Base-by-base conservation (phyloP, 2,113 vertebrate genomes). In the Scomber colias region DNA sequence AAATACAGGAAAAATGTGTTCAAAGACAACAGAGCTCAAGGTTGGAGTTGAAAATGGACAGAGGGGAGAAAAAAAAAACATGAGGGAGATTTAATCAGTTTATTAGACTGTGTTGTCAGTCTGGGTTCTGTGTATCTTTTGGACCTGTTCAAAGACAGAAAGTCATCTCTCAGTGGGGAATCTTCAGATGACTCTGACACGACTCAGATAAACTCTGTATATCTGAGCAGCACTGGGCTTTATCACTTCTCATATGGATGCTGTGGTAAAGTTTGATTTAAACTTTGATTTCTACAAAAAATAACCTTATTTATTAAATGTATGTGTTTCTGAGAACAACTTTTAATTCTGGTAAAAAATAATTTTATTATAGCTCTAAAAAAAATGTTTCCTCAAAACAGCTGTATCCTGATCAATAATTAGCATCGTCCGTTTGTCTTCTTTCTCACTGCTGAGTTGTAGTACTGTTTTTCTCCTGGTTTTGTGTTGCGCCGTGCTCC, bases 351-450 rank as follows among this genome's bases (percentile, higher is more conserved):
- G 7, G n/a, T 46, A 19, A 21, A 27, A 51, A 54, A 5, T 4
- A 2, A 21, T 14, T 49, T 15, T 48, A 59, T 24, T 11, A 0
- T 44, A 54, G 21, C 16, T 45, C 14, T 16, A 7, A 75, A 21
- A 21, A 21, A 21, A 21, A 21, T 1, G 21, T 21, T 21, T 21
- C 71, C 62, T 8, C 21, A 62, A 19, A 44, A 60, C 65, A 48
- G 21, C 59, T 65, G 53, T 15, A 46, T 54, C 24, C n/a, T 45
- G 67, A 87, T 91, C 71, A 79, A 87, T 83, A 82, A 86, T 86
- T 76, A 73, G 77, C 62, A 35, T 79, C 21, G 72, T 82, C 64
- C 3, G 11, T 60, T 66, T 59, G 77, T 74, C 70, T 49, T 30
- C 16, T 56, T 71, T 76, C 76, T 81, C 81, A 77, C 74, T 14